Conservation (phyloP, 1,140 invertebrate species). For the Scaptomyza montana region DNA sequence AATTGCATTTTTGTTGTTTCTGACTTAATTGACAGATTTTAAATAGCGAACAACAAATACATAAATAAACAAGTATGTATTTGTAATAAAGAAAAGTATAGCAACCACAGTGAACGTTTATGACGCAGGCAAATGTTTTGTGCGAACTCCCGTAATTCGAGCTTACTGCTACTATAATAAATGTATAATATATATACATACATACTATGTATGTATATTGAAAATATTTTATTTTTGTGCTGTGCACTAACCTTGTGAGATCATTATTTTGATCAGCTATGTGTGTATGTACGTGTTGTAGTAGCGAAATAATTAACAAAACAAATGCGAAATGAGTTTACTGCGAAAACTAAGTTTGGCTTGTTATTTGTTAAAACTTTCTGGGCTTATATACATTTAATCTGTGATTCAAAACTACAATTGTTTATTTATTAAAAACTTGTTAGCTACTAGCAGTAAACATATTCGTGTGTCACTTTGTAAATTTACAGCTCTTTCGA, state of each 20-base stretch:
- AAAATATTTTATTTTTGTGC: not conserved
- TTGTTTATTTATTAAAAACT: not conserved
- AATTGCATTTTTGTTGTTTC: constrained; percentile 30
- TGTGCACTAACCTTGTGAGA: constrained; percentile 9
- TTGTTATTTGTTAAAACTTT: not conserved
- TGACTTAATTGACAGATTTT: constrained; percentile 42
- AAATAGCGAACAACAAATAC: constrained; percentile 10
- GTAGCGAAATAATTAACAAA: not conserved
- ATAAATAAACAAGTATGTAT: constrained; percentile 15
- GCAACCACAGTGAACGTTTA: constrained; percentile 16
- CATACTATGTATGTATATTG: no score
- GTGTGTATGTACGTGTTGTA: not conserved
- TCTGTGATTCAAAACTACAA: not conserved
- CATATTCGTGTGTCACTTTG: no score
- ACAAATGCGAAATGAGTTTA: not conserved
- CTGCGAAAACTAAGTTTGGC: not conserved
- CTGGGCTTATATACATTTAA: not conserved
- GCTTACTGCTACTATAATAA: not conserved
- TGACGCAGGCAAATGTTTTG: constrained; percentile 39
- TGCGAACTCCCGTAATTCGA: constrained; percentile 3
- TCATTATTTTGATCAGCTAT: constrained; percentile 9
- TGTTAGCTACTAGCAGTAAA: not conserved
- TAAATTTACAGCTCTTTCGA: no score
- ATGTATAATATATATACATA: not conserved
- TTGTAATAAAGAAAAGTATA: constrained; percentile 8